A percentile compares a stretch with the other conserved stretches of the same genome.
Evolutionary conservation across 2,888 invertebrate species (phyloP).

Genomic region (Trissonchulus latispiculum): DNA sequence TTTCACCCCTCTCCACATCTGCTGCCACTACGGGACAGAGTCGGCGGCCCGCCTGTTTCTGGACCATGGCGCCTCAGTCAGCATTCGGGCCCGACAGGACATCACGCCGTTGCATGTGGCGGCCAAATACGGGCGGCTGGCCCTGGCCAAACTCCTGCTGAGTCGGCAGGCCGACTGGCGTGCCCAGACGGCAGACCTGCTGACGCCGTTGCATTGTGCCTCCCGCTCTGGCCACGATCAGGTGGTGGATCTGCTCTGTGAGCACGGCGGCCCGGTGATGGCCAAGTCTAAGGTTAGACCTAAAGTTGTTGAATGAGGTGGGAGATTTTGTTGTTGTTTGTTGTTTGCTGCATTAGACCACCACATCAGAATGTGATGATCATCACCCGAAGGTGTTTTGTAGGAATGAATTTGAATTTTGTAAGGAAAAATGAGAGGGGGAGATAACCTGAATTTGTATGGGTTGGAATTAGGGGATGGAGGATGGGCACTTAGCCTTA

Average conservation of each 20-base stretch:
- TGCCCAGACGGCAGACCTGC: constrained; percentile 58
- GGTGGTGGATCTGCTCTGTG: constrained; percentile 83
- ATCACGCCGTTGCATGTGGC: constrained; percentile 97
- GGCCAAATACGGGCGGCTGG: constrained; percentile 97
- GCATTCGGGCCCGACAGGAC: constrained; percentile 94
- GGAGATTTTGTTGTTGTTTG: no score
- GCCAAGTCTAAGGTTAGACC: constrained; percentile 84
- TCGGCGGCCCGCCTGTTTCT: constrained; percentile 84
- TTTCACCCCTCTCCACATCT: constrained; percentile 97
- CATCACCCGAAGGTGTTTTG: no score
- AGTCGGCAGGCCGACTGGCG: constrained; percentile 90
- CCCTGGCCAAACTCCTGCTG: constrained; percentile 83
- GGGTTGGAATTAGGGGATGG: no score
- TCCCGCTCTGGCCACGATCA: constrained; percentile 94
- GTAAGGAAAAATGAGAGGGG: no score
- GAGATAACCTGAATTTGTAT: no score
- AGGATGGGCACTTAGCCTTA: no score
- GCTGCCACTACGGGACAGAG: constrained; percentile 97
- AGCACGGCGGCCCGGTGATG: constrained; percentile 87
- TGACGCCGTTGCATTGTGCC: constrained; percentile 95
- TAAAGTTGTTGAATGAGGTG: no score
- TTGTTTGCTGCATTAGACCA: no score
- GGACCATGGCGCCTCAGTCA: constrained; percentile 88
- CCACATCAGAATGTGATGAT: no score
- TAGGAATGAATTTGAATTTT: no score